Base-by-base conservation (phyloP, 37 sponge, comb jelly and placozoan genomes). In the Hormiphora californensis region DNA sequence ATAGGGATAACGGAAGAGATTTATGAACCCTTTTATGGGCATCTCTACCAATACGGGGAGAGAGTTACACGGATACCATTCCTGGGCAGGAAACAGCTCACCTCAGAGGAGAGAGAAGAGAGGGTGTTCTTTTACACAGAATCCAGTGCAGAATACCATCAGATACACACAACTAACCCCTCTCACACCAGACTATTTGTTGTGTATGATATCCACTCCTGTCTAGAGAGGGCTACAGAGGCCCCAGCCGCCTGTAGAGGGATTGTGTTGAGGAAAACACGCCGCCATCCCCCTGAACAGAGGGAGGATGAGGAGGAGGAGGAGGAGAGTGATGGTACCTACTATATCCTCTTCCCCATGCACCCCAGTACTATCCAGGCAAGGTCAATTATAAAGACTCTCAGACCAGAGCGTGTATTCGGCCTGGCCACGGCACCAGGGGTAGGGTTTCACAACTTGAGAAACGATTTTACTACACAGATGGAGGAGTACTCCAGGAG, bases 351-450 rank as follows among this genome's bases (percentile, higher is more conserved):
- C 46, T 73, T 43, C 27, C 81, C 81, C 43, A 43, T 46, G 4
- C 81, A 73, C 25, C 81, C 81, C 25, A 73, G 46, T 23, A 73
- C 81, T 1, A 19, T 46, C 46, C 81, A 73, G 35, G 38, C 23
- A 4, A 73, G 38, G 81, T 32, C 81, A 28, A 73, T 73, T 28
- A 36, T 73, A 4, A 40, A 37, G 44, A 43, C 40, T 5, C 81
- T 73, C 21, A 73, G 43, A 73, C 81, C 81, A 19, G 81, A 73
- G 23, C 9, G 43, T n/a, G 38, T 73, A 40, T 73, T 73, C 46
- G 81, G 81, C 1, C 38, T 73, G 81, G 40, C 81, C 46, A n/a
- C 46, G 0, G 81, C 81, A 28, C 81, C 81, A 22, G 81, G 81
- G 35, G 43, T 27, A 43, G 22, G 25, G 35, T 46, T 73, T 27